These are phyloP conservation scores for Metridium senile DNA, from an alignment of 92 coral and sea anemone species.

Conservation along the genomic window DNA sequence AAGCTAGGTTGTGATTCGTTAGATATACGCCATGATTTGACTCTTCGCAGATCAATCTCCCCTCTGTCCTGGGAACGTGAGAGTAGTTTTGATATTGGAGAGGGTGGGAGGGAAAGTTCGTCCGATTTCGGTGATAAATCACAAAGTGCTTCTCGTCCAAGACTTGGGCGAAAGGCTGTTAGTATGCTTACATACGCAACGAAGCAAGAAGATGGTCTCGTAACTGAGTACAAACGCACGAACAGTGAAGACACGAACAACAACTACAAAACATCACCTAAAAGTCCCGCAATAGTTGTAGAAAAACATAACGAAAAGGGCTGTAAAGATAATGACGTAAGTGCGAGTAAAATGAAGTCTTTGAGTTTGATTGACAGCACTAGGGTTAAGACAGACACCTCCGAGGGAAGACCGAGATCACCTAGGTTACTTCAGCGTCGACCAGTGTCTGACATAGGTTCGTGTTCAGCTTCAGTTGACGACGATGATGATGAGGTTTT, in stretches of 20 bases:
- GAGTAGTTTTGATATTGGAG: neutral
- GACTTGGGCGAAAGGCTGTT: slow-evolving; percentile 32
- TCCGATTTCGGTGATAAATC: neutral
- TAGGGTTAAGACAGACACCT: neutral
- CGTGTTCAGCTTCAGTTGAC: neutral
- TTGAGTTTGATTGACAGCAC: slow-evolving; percentile 1
- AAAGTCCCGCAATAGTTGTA: slow-evolving; percentile 34
- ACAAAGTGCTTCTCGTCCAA: slow-evolving; percentile 24
- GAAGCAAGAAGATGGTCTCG: slow-evolving; percentile 16
- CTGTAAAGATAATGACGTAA: neutral
- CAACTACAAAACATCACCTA: neutral
- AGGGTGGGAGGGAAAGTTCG: neutral
- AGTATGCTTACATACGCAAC: slow-evolving; percentile 29
- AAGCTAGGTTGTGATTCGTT: slow-evolving; percentile 58
- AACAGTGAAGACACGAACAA: slow-evolving; percentile 20
- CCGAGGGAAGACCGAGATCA: slow-evolving; percentile 2
- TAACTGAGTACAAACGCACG: slow-evolving; percentile 15
- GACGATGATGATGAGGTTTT: slow-evolving; percentile 7
- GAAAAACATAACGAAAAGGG: slow-evolving; percentile 3
- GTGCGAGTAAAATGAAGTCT: neutral
- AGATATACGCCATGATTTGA: slow-evolving; percentile 64
- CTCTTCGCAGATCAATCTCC: slow-evolving; percentile 31
- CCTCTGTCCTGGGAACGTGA: slow-evolving; percentile 17
- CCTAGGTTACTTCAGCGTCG: slow-evolving; percentile 16
- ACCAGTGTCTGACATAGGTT: slow-evolving; percentile 29